Conservation (phyloP, 2,797 vertebrate genomes). For the Helarctos malayanus region DNA sequence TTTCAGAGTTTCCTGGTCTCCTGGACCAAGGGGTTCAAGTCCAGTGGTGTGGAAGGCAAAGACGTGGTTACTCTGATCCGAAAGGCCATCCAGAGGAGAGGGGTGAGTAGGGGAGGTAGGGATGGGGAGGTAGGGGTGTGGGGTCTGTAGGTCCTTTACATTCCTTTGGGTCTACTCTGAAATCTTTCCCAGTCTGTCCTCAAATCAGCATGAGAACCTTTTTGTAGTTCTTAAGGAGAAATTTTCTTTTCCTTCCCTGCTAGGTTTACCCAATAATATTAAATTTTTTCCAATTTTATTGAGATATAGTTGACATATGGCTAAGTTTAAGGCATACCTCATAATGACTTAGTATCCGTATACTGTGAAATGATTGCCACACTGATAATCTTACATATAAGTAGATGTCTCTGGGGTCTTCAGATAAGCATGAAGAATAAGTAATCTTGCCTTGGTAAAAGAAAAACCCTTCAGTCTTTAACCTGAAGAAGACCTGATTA, state of each 20-base stretch:
- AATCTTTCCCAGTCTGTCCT: slow-evolving; percentile 7
- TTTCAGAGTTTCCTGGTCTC: slow-evolving; percentile 94
- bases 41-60: slow-evolving; percentile 95
- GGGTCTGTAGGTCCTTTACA: not conserved
- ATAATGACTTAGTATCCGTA: not conserved
- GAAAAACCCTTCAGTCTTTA: not conserved
- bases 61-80: slow-evolving; percentile 95
- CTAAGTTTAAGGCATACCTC: not conserved
- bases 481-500: slow-evolving; percentile 4
- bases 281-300: not conserved
- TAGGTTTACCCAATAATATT: not conserved
- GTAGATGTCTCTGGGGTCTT: not conserved
- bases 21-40: slow-evolving; percentile 97
- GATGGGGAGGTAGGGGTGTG: no score
- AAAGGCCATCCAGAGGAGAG: slow-evolving; percentile 94
- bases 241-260: not conserved
- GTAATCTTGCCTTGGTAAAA: not conserved
- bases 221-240: not conserved
- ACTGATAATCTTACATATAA: not conserved
- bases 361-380: not conserved
- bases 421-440: not conserved
- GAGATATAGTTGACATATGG: not conserved
- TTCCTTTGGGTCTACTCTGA: not conserved
- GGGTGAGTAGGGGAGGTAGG: slow-evolving; percentile 89
- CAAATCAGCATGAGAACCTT: not conserved